Percentiles rank a stretch among this genome's conserved stretches.
Conservation (phyloP, 2,113 vertebrate species). For the Andinoacara biseriatus region DNA sequence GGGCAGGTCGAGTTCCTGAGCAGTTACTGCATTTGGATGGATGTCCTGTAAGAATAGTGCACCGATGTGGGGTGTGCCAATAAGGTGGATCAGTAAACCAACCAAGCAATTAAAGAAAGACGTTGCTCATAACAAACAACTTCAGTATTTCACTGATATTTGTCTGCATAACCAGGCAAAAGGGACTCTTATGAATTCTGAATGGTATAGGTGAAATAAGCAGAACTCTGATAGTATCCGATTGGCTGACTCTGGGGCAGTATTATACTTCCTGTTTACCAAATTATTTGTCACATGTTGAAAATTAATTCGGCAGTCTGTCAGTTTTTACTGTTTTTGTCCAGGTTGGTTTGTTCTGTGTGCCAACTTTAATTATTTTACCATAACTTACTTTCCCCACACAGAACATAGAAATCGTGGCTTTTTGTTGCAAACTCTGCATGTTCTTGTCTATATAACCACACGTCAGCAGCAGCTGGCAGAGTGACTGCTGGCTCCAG, state of each 20-base stretch:
- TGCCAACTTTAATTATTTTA: too few species aligned
- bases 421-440: neutral
- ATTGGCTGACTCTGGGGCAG: neutral
- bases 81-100: neutral
- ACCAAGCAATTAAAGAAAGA: neutral
- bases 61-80: too few species aligned
- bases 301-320: neutral
- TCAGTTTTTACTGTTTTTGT: neutral
- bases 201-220: neutral
- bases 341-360: neutral
- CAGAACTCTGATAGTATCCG: neutral
- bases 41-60: neutral
- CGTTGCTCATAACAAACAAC: neutral
- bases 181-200: neutral
- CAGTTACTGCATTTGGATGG: neutral
- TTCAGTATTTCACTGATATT: neutral
- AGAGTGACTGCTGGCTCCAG: neutral
- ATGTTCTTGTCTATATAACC: neutral
- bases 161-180: neutral
- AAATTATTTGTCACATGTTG: neutral
- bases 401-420: neutral
- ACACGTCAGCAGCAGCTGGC: neutral
- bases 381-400: neutral
- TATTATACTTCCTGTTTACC: neutral
- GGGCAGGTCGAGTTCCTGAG: neutral